phyloP scores from a whole-genome alignment of 2,888 invertebrate genomes.

The Scelioninae gen. 1 region DNA sequence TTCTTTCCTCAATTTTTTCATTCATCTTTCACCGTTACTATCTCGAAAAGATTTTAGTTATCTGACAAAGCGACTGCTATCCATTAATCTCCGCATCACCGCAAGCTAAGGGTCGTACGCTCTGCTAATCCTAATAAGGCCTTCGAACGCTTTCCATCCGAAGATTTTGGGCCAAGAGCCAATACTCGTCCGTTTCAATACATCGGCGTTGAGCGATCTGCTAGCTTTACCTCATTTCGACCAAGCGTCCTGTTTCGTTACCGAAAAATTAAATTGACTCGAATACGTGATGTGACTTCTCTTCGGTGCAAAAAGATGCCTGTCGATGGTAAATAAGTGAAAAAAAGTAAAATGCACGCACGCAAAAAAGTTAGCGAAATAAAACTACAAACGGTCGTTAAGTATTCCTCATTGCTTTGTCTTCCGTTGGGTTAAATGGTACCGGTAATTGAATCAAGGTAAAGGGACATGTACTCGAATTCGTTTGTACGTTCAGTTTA shows the following conservation, averaged over 20 bases:
- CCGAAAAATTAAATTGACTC: slow-evolving; percentile 68
- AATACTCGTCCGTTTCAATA: slow-evolving; percentile 60
- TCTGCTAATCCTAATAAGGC: slow-evolving; percentile 68
- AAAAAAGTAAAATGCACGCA: slow-evolving; percentile 30
- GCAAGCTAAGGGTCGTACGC: slow-evolving; percentile 69
- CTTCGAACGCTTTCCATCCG: slow-evolving; percentile 72
- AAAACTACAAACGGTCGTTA: slow-evolving; percentile 37
- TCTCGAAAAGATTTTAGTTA: slow-evolving; percentile 64
- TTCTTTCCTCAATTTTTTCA: slow-evolving; percentile 42
- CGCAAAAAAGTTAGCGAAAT: slow-evolving; percentile 14
- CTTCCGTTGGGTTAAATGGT: slow-evolving; percentile 40
- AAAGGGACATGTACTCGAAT: slow-evolving; percentile 35
- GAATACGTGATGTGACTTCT: slow-evolving; percentile 66
- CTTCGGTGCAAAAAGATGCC: slow-evolving; percentile 6
- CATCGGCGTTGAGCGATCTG: slow-evolving; percentile 57
- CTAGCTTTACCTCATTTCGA: slow-evolving; percentile 42
- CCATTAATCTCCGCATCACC: slow-evolving; percentile 70
- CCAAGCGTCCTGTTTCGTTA: slow-evolving; percentile 66
- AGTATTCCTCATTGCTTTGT: slow-evolving; percentile 58
- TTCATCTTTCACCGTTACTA: slow-evolving; percentile 36
- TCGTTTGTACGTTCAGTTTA: slow-evolving; percentile 16
- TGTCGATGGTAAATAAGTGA: slow-evolving; percentile 39
- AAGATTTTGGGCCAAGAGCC: slow-evolving; percentile 72
- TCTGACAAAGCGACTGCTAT: slow-evolving; percentile 65
- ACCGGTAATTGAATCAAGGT: slow-evolving; percentile 52